Evolutionary conservation across 1,140 invertebrate genomes (phyloP), one percentile per base, ranked within the genome.

Genomic region (Lasioglossum baleicum): DNA sequence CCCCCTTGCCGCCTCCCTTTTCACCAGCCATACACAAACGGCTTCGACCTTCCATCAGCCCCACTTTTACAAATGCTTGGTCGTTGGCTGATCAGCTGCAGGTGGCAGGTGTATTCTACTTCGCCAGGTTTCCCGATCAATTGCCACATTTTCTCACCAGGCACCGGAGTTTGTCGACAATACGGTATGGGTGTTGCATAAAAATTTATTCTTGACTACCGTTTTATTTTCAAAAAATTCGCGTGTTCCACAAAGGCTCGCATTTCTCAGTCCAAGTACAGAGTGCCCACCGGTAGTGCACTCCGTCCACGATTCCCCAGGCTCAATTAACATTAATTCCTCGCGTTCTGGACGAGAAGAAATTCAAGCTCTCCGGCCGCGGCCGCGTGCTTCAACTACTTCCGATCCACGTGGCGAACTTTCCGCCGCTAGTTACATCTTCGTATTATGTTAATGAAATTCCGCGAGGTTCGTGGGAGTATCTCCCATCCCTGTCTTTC

Each of bases 301-400:
- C 44, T 48, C 44, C 10, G 11, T 31, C 60, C 22, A 7, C 11
- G 10, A 48, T 35, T 7, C 17, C 17, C 17, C 17, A 22, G 22
- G 35, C 40, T 65, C 72, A 73, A 78, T 78, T 65, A 65, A 72
- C 53, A 65, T 65, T 65, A 73, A 56, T 51, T 53, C 13, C n/a
- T 11, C 10, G 20, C 13, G 35, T 58, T 58, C 13, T 13, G 7
- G 10, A 64, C 53, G 26, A 77, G 11, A 56, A 65, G 31, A 78
- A 63, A 13, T 70, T 77, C 5, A 5, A 26, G 56, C 2, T 48
- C 26, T n/a, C 2, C n/a, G 5, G 31, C 13, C 51, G 48, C n/a
- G 5, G 31, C 13, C 51, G 48, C n/a, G 13, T 51, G 10, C 11
- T 65, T 15, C 11, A 72, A 13, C 48, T 42, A 61, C 42, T 60